phyloP scores from a whole-genome alignment of 2,113 vertebrate species.

The Tapirus terrestris region DNA sequence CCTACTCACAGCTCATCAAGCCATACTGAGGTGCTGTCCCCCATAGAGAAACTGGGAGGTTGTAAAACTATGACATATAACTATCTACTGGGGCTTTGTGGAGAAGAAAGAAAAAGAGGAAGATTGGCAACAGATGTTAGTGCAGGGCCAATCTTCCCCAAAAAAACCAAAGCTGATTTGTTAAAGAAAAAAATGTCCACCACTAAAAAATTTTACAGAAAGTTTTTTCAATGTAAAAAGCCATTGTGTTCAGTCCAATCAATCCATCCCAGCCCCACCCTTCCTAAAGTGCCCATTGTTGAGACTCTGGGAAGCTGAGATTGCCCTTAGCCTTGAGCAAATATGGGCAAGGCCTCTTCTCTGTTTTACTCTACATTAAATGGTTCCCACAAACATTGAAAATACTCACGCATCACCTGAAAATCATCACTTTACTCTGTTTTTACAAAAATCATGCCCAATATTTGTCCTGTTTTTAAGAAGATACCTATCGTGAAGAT shows the following conservation, averaged over 20 bases:
- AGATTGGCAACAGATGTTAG: no score
- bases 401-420: background rate
- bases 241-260: background rate
- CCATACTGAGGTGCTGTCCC: no score
- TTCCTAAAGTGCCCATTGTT: background rate
- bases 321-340: background rate
- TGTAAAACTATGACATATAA: no score
- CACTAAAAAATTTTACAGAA: background rate
- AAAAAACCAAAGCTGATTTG: no score
- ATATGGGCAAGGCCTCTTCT: background rate
- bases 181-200: background rate
- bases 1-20: no score
- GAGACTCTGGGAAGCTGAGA: background rate
- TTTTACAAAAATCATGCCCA: background rate
- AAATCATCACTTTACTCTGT: background rate
- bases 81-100: no score
- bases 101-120: no score
- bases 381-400: background rate
- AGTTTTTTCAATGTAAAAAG: background rate
- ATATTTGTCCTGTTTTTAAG: background rate
- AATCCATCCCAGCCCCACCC: background rate
- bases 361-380: background rate
- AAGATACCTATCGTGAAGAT: background rate
- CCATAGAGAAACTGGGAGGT: no score
- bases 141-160: no score